These are phyloP conservation scores for Aphelocoma californica DNA, from an alignment of 2,797 vertebrate genomes.

Conservation along the genomic window DNA sequence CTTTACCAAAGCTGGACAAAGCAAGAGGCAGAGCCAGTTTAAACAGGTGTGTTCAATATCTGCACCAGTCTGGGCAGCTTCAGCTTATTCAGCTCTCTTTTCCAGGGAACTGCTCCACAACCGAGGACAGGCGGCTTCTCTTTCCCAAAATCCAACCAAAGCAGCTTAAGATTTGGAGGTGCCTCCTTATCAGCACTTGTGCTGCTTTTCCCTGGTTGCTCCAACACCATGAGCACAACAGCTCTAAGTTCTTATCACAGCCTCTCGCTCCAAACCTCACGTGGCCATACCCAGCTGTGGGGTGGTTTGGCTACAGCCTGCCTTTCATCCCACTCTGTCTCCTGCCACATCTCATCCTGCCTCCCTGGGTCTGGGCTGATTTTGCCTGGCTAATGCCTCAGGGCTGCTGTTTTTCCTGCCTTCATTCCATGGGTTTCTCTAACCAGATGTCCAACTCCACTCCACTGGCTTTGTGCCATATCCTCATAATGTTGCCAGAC, in stretches of 20 bases:
- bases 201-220: neutral
- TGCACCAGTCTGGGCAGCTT: neutral
- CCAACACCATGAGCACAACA: neutral
- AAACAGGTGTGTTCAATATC: neutral
- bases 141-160: neutral
- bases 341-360: neutral
- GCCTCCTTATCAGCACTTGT: neutral
- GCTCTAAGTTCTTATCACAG: neutral
- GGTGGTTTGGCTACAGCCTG: neutral
- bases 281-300: neutral
- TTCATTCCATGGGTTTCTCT: neutral
- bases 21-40: neutral
- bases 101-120: neutral
- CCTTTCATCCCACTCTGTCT: neutral
- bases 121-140: neutral
- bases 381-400: neutral
- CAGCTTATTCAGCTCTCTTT: neutral
- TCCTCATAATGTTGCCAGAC: neutral
- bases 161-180: neutral
- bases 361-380: neutral
- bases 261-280: neutral
- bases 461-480: neutral
- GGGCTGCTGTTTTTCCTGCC: conserved; percentile 30
- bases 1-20: neutral
- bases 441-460: conserved; percentile 36